Conservation (phyloP, 2,888 invertebrate genomes). For the Tipula confusa region DNA sequence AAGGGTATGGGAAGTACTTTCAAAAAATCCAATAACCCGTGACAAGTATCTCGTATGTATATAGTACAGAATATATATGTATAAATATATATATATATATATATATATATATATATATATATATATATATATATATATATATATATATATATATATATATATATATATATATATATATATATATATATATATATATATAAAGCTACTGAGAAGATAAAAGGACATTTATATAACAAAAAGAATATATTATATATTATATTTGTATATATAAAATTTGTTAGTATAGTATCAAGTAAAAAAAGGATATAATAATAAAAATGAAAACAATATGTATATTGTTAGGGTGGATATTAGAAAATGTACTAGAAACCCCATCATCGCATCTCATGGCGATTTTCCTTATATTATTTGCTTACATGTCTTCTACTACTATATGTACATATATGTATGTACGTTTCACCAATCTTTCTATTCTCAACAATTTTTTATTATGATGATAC, state of each 20-base stretch:
- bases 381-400: not conserved
- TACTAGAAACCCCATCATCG: slow-evolving; percentile 9
- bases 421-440: not conserved
- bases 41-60: slow-evolving; percentile 26
- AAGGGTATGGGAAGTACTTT: slow-evolving; percentile 8
- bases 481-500: not conserved
- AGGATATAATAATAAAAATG: not conserved
- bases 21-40: slow-evolving; percentile 29
- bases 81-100: too few species aligned
- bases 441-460: not conserved
- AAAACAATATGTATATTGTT: slow-evolving; percentile 25
- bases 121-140: too few species aligned
- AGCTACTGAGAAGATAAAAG: slow-evolving; percentile 25
- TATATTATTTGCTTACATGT: slow-evolving; percentile 25
- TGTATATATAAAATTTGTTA: not conserved
- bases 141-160: too few species aligned
- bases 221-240: slow-evolving; percentile 25
- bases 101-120: too few species aligned
- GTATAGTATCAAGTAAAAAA: not conserved
- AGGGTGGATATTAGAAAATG: slow-evolving; percentile 20
- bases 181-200: not conserved
- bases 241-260: not conserved
- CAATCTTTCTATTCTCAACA: slow-evolving; percentile 8
- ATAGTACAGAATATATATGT: not conserved
- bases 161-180: too few species aligned